Conservation (phyloP, 2,797 vertebrate species). For the Hafferia zeledoni region DNA sequence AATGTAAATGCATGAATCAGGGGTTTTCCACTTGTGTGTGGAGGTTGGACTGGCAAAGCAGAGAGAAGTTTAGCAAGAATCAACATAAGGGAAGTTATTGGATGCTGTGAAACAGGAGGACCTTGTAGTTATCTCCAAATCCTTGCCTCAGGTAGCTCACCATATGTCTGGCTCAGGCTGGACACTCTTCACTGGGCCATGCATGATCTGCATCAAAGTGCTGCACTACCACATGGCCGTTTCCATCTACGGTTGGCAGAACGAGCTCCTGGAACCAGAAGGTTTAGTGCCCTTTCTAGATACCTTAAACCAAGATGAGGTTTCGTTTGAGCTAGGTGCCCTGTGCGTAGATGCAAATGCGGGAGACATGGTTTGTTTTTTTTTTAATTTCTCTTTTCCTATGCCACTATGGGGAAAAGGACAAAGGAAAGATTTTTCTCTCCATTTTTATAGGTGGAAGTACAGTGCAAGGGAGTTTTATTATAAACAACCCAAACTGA, state of each 20-base stretch:
- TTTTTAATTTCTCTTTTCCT: background rate
- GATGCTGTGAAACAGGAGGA: background rate
- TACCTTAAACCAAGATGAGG: background rate
- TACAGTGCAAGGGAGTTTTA: background rate
- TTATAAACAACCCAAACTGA: background rate
- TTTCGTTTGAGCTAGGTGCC: background rate
- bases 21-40: background rate
- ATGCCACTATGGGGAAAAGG: background rate
- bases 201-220: background rate
- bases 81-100: background rate
- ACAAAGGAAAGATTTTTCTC: background rate
- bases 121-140: background rate
- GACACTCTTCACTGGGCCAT: background rate
- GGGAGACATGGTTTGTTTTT: rapidly evolving
- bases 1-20: background rate
- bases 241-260: background rate
- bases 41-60: background rate
- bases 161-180: background rate
- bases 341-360: background rate
- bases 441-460: background rate
- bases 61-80: background rate
- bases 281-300: background rate
- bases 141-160: background rate
- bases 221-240: background rate
- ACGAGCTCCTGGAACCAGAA: background rate